Percentiles rank a stretch among this genome's conserved stretches.
phyloP scores from a whole-genome alignment of 1,140 invertebrate genomes.

The Philotrypesis tridentata region DNA sequence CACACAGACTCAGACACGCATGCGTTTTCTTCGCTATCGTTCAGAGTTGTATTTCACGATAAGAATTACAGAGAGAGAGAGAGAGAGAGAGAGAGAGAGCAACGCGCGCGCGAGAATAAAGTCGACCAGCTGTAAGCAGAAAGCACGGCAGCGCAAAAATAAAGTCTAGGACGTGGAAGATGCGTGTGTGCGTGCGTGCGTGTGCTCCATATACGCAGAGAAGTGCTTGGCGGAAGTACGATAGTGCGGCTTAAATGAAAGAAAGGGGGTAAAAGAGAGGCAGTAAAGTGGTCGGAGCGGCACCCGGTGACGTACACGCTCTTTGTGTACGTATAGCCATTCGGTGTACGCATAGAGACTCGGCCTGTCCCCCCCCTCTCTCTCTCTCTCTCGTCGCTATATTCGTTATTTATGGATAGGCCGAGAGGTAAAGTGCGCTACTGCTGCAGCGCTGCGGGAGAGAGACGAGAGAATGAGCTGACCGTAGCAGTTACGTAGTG shows the following conservation, averaged over 20 bases:
- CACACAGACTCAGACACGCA: too few species aligned
- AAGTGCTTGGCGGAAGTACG: not conserved
- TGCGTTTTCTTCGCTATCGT: not conserved
- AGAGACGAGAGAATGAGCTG: not conserved
- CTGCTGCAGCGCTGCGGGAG: too few species aligned
- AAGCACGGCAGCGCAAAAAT: not conserved
- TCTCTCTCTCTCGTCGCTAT: not conserved
- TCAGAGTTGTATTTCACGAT: conserved; percentile 10
- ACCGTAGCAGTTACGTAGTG: too few species aligned
- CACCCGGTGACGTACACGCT: not conserved
- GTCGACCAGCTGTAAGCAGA: not conserved
- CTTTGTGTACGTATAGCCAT: not conserved
- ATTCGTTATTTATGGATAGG: conserved; percentile 23
- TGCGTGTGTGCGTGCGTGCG: not conserved
- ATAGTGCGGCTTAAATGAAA: conserved; percentile 23
- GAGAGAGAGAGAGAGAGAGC: too few species aligned
- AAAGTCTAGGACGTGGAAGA: not conserved
- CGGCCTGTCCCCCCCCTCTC: not conserved
- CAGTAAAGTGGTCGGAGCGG: not conserved
- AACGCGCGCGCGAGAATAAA: not conserved
- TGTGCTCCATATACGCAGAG: not conserved
- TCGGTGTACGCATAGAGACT: not conserved
- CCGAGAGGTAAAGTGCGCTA: not conserved
- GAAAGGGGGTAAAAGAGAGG: conserved; percentile 1
- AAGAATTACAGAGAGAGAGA: conserved; percentile 32